Conservation (phyloP, 2,888 invertebrate genomes). For the Euproctis similis region DNA sequence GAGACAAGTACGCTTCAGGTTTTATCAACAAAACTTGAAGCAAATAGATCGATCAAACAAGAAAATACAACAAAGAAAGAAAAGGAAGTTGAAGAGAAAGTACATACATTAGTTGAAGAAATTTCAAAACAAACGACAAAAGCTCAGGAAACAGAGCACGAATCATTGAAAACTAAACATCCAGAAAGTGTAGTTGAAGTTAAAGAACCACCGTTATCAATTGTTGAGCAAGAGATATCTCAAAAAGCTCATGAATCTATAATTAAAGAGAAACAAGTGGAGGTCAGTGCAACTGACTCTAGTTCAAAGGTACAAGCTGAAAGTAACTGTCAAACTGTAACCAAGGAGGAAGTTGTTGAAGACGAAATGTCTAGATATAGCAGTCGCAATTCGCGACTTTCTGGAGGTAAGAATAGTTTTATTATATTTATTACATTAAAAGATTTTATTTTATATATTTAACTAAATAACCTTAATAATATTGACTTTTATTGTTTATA, state of each 20-base stretch:
- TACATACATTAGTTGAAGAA: slow-evolving; percentile 2
- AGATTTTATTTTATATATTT: neutral
- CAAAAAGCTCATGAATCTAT: slow-evolving; percentile 21
- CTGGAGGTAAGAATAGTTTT: slow-evolving; percentile 68
- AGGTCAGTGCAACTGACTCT: slow-evolving; percentile 28
- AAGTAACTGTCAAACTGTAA: slow-evolving; percentile 58
- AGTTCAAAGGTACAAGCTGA: slow-evolving; percentile 24
- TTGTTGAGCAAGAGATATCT: slow-evolving; percentile 18
- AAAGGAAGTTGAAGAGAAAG: slow-evolving; percentile 14
- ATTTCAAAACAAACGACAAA: slow-evolving; percentile 6
- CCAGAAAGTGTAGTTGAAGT: slow-evolving; percentile 5
- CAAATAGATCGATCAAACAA: slow-evolving; percentile 6
- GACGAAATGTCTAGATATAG: slow-evolving; percentile 77
- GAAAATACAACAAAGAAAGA: slow-evolving; percentile 6
- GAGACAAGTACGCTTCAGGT: slow-evolving; percentile 18
- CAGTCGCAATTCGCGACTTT: slow-evolving; percentile 77
- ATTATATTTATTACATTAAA: neutral
- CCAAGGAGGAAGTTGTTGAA: slow-evolving; percentile 47
- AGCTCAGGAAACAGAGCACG: slow-evolving; percentile 6
- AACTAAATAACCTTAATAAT: neutral
- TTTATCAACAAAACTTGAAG: slow-evolving; percentile 4
- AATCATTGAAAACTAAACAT: slow-evolving; percentile 7
- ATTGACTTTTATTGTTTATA: too few relatives aligned
- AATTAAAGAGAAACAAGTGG: slow-evolving; percentile 21
- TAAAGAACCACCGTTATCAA: slow-evolving; percentile 9